Conservation (phyloP, 2,113 vertebrate genomes). For the Aptenodytes patagonicus region DNA sequence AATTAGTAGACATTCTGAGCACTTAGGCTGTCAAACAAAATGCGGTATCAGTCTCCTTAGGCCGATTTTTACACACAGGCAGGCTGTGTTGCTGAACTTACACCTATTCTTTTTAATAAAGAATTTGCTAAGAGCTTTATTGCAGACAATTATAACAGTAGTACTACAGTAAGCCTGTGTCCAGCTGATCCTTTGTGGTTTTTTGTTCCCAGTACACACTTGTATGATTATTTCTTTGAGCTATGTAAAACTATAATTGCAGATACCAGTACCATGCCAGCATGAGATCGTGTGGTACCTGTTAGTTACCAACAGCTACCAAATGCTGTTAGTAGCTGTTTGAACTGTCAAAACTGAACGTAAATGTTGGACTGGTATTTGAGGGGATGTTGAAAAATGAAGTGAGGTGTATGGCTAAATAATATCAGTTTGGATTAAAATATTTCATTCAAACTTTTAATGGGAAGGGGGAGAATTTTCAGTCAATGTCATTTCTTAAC, state of each 20-base stretch:
- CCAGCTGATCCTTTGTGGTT: background rate
- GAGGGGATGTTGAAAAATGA: background rate
- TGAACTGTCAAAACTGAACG: background rate
- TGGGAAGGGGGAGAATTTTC: background rate
- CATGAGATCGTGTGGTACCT: background rate
- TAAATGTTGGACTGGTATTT: background rate
- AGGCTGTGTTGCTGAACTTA: background rate
- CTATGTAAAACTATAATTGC: background rate
- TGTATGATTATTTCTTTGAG: background rate
- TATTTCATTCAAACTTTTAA: background rate
- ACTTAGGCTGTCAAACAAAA: background rate
- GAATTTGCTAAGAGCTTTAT: background rate
- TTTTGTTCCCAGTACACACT: background rate
- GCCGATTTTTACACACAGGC: background rate
- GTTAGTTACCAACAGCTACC: background rate
- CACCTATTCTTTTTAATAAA: background rate
- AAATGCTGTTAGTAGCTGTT: background rate
- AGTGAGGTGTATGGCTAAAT: background rate
- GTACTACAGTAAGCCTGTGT: background rate
- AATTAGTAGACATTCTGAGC: background rate
- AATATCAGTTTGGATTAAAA: background rate
- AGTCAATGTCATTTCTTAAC: background rate
- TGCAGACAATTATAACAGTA: background rate
- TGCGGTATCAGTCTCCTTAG: background rate
- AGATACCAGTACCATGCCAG: background rate